Percentiles rank a stretch among this genome's conserved stretches.
Conservation (phyloP, 2,797 vertebrate genomes). For the Myripristis jacobus region DNA sequence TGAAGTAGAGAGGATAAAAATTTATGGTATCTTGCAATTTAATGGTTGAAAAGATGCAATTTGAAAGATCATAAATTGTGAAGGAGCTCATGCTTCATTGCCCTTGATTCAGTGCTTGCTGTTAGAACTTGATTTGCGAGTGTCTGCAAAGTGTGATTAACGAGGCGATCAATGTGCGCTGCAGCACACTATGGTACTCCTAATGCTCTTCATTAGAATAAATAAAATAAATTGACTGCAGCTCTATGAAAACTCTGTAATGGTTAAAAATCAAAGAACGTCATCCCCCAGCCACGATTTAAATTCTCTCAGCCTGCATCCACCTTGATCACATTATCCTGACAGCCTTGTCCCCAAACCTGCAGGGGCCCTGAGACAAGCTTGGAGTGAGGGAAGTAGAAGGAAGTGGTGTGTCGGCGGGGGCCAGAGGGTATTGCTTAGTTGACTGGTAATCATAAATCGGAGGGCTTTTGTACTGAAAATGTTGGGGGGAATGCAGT, state of each 20-base stretch:
- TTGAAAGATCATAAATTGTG: constrained; percentile 99
- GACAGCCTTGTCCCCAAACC: constrained; percentile 78
- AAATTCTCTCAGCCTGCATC: constrained; percentile 90
- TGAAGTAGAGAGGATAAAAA: constrained; percentile 99
- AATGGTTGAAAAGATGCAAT: constrained; percentile 99
- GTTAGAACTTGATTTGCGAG: constrained; percentile 99
- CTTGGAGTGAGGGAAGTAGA: constrained; percentile 59
- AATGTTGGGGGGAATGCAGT: constrained; percentile 71
- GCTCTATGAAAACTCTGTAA: constrained; percentile 99
- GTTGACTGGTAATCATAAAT: constrained; percentile 85
- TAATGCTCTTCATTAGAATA: constrained; percentile 99
- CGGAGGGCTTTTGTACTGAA: constrained; percentile 76
- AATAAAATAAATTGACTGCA: constrained; percentile 99
- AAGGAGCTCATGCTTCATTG: constrained; percentile 99
- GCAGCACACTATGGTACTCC: constrained; percentile 96
- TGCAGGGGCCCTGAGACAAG: constrained; percentile 74
- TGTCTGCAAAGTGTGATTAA: constrained; percentile 99
- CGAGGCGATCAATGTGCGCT: constrained; percentile 98
- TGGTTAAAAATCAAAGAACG: constrained; percentile 99
- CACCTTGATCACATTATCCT: constrained; percentile 95
- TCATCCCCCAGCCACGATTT: constrained; percentile 93
- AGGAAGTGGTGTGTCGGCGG: constrained; percentile 68
- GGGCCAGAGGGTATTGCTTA: constrained; percentile 80
- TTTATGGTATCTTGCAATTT: constrained; percentile 99
- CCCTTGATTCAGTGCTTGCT: constrained; percentile 99